phyloP scores from a whole-genome alignment of 2,888 invertebrate genomes.

The Eurytoma californica region DNA sequence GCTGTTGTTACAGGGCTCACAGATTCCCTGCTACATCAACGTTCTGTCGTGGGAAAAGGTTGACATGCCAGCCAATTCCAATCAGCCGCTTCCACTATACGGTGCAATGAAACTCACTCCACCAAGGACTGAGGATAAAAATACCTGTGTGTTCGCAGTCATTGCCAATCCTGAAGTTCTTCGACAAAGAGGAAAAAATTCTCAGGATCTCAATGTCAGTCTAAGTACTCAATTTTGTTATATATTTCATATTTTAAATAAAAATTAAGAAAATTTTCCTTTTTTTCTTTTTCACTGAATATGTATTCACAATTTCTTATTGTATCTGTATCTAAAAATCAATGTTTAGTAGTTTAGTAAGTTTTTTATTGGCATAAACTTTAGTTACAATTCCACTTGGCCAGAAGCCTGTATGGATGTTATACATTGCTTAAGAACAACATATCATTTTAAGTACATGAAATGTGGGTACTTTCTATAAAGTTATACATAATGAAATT shows the following conservation, averaged over 20 bases:
- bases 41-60: slow-evolving; percentile 86
- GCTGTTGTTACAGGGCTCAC: slow-evolving; percentile 64
- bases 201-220: slow-evolving; percentile 79
- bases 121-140: slow-evolving; percentile 78
- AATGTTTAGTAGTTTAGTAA: too few relatives aligned
- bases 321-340: too few relatives aligned
- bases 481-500: too few relatives aligned
- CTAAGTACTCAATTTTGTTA: not conserved
- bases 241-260: not conserved
- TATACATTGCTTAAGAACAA: too few relatives aligned
- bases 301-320: too few relatives aligned
- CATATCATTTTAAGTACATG: too few relatives aligned
- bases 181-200: slow-evolving; percentile 82
- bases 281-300: too few relatives aligned
- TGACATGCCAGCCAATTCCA: slow-evolving; percentile 81
- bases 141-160: slow-evolving; percentile 82
- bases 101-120: slow-evolving; percentile 84
- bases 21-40: slow-evolving; percentile 76
- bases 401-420: too few relatives aligned
- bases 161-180: slow-evolving; percentile 85
- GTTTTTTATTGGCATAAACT: too few relatives aligned
- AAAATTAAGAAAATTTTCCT: not conserved
- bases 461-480: too few relatives aligned
- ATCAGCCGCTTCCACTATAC: slow-evolving; percentile 82
- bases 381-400: too few relatives aligned